Base-by-base conservation (phyloP, 2,888 invertebrate species). In the Doris montereyensis region DNA sequence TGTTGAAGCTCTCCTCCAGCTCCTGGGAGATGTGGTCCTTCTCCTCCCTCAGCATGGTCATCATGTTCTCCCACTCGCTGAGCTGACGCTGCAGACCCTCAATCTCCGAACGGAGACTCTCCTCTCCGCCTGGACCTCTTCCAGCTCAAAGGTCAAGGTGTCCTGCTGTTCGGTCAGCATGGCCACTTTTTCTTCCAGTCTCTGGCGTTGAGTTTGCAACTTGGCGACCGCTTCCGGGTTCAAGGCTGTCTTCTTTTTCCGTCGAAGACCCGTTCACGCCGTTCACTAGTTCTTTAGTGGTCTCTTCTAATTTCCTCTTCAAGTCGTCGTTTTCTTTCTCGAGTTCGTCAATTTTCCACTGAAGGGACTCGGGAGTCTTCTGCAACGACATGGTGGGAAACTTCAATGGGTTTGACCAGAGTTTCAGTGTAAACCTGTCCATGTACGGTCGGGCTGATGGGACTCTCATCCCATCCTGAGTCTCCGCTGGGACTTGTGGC, bases 21-120 rank as follows among this genome's bases (percentile, higher is more conserved):
- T 88, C 87, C 4, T 86, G 83, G 4, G 86, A 77, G 4, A 86
- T 84, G 75, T 84, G 83, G 58, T 88, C 86, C 52, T 87, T 86
- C 62, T 89, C 89, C 60, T 84, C 83, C 76, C 88, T 86, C 74
- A 82, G 74, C 80, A 82, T 80, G 2, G 75, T 74, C 82, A 82
- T 80, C 73, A 82, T 78, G 34, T 78, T 76, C 65, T 82, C 82
- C 82, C 90, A 90, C 81, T 90, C 90, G 34, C 62, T n/a, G 21
- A 84, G 76, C 70, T 81, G 83, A 8, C 77, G 80, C 58, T 83
- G 83, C 5, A 83, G 68, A 0, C 74, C 28, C 35, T 83, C 82
- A 10, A 81, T 62, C 32, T 85, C 84, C 24, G 78, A 76, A 26
- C 80, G 79, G 58, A 83, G 13, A 17, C 77, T 73, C 30, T 85